Evolutionary conservation across 2,797 vertebrate genomes (phyloP), one percentile per base, ranked within the genome.

Genomic region (Aulostomus chinensis): DNA sequence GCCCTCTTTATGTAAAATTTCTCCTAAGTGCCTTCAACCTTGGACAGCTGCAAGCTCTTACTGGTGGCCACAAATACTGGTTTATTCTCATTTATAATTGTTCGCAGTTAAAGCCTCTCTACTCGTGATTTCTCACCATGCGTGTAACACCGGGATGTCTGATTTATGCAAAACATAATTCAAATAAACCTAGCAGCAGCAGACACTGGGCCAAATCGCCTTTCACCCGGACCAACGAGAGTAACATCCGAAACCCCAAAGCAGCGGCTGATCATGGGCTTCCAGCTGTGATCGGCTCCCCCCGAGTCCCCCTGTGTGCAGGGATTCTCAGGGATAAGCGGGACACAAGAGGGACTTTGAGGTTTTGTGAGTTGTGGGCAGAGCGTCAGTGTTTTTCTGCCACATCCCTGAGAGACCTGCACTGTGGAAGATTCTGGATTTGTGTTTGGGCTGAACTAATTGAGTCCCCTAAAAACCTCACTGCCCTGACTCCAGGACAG

Each of bases 401-500:
- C 58, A 87, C 63, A 86, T 82, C 83, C 78, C 69, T 70, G 68
- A 83, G 73, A 83, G 76, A 77, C 78, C 68, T 74, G 77, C 73
- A 84, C 87, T 79, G 67, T 38, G 49, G 42, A 69, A 62, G 65
- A 73, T 71, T 79, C 72, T 9, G 82, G 80, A 87, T 91, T 88
- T 89, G 79, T 87, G 80, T 87, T 78, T 64, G 73, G 78, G 82
- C 81, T 83, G 83, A 91, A 86, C 88, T 90, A 89, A 91, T 88
- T 89, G 76, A 90, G 86, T 80, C 79, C 68, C 80, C 76, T 68
- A 65, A 83, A 87, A 78, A 81, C 73, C 79, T 83, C 60, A 45
- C 67, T 78, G 76, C 73, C 79, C 79, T 78, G 75, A 84, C 80
- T 83, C 73, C 72, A 60, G 78, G 75, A 83, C 64, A 68, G 69